Evolutionary conservation across 2,888 invertebrate genomes (phyloP).

Genomic region (Oligia strigilis): DNA sequence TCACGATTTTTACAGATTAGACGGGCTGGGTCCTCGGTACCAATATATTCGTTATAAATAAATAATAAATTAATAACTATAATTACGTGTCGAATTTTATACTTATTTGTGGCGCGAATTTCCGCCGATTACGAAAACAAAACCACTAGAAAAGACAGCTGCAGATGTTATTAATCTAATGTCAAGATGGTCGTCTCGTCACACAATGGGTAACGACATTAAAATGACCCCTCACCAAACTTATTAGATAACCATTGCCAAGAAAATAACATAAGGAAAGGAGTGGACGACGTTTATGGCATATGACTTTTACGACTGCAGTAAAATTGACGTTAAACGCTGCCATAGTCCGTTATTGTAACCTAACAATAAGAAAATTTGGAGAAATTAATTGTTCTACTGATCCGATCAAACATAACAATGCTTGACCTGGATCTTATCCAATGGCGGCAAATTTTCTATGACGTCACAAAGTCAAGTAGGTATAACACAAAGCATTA

Average conservation of each 20-base stretch:
- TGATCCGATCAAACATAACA: constrained; percentile 43
- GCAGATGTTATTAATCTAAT: constrained; percentile 19
- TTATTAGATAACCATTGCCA: constrained; percentile 41
- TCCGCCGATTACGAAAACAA: neutral
- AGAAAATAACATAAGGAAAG: constrained; percentile 67
- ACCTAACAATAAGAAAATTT: constrained; percentile 67
- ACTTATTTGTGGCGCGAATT: neutral
- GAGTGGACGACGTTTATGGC: constrained; percentile 73
- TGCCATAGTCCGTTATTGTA: constrained; percentile 56
- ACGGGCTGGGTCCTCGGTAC: neutral
- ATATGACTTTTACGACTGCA: constrained; percentile 71
- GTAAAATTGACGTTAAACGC: constrained; percentile 73
- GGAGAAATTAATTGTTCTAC: constrained; percentile 62
- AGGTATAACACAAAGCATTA: constrained; percentile 29
- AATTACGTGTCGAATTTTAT: neutral
- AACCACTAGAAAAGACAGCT: neutral
- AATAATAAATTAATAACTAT: no score
- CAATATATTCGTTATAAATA: no score
- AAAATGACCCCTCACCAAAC: constrained; percentile 37
- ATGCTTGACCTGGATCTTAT: constrained; percentile 44
- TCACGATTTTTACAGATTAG: neutral
- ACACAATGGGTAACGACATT: constrained; percentile 48
- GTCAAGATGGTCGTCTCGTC: constrained; percentile 32
- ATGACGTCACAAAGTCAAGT: constrained; percentile 58
- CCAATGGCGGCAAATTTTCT: constrained; percentile 50